Conservation (phyloP, 2,797 vertebrate genomes). For the Helarctos malayanus region DNA sequence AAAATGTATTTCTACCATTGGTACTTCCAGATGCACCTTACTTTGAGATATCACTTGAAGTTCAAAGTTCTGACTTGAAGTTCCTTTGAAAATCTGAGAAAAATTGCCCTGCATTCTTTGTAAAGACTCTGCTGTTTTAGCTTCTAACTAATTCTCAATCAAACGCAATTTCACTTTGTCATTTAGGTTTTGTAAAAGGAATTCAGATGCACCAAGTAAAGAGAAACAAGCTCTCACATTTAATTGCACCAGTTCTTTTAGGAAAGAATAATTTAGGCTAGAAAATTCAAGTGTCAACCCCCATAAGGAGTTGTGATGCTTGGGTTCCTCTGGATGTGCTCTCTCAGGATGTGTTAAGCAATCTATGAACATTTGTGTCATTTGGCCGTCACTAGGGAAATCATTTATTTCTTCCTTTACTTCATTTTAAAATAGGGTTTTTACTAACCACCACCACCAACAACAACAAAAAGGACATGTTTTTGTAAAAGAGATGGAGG, state of each 20-base stretch:
- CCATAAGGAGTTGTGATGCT: neutral
- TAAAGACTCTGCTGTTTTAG: neutral
- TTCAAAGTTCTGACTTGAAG: neutral
- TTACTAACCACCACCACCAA: neutral
- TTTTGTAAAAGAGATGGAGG: neutral
- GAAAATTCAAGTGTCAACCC: neutral
- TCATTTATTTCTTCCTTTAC: neutral
- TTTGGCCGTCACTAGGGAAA: neutral
- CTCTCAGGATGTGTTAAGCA: neutral
- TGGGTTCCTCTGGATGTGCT: neutral
- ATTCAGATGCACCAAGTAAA: neutral
- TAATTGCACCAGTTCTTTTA: neutral
- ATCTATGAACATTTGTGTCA: neutral
- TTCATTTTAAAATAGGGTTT: neutral
- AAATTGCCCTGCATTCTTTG: neutral
- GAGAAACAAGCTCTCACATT: neutral
- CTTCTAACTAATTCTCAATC: neutral
- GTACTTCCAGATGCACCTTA: neutral
- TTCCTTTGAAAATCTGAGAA: neutral
- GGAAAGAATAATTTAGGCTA: neutral
- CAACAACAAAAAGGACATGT: neutral
- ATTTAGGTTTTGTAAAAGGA: neutral
- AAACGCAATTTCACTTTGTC: neutral
- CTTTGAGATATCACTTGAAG: neutral
- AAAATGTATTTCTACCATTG: neutral